Evolutionary conservation across 2,888 invertebrate genomes (phyloP).

Genomic region (Julus scandinavius): DNA sequence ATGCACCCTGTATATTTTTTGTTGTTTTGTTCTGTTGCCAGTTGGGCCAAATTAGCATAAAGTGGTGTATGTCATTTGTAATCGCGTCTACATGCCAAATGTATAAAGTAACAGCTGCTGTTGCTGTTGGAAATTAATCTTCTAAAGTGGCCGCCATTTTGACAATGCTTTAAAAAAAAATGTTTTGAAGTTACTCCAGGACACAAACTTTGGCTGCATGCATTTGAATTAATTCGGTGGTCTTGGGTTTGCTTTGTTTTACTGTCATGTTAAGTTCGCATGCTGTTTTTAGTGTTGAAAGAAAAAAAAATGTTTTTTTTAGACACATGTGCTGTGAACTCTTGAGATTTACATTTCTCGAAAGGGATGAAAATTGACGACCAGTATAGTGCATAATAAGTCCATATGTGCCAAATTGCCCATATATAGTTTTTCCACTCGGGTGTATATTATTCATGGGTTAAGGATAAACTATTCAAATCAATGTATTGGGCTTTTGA

Average conservation of each 20-base stretch:
- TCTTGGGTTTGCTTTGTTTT: not conserved
- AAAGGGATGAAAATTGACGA: too few species aligned
- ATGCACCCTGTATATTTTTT: slow-evolving; percentile 7
- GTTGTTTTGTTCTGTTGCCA: not conserved
- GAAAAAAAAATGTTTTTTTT: too few species aligned
- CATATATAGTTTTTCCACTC: too few species aligned
- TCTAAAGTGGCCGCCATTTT: slow-evolving; percentile 31
- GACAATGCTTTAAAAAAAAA: slow-evolving; percentile 28
- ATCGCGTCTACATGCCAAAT: slow-evolving; percentile 1
- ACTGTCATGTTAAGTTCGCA: not conserved
- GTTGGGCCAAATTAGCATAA: slow-evolving; percentile 30
- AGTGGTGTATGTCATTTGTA: slow-evolving; percentile 35
- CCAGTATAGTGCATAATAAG: too few species aligned
- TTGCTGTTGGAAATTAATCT: slow-evolving; percentile 24
- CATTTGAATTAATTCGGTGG: not conserved
- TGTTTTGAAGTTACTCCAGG: not conserved
- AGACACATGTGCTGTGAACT: too few species aligned
- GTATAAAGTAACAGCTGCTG: slow-evolving; percentile 17
- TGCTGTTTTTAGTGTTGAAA: too few species aligned
- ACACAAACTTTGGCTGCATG: not conserved
- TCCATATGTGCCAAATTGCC: too few species aligned
- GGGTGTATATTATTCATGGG: too few species aligned
- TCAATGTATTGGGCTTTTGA: not conserved
- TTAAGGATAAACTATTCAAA: too few species aligned
- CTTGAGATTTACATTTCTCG: too few species aligned